Conservation (phyloP, 1,140 invertebrate genomes). For the Homalodisca vitripennis region DNA sequence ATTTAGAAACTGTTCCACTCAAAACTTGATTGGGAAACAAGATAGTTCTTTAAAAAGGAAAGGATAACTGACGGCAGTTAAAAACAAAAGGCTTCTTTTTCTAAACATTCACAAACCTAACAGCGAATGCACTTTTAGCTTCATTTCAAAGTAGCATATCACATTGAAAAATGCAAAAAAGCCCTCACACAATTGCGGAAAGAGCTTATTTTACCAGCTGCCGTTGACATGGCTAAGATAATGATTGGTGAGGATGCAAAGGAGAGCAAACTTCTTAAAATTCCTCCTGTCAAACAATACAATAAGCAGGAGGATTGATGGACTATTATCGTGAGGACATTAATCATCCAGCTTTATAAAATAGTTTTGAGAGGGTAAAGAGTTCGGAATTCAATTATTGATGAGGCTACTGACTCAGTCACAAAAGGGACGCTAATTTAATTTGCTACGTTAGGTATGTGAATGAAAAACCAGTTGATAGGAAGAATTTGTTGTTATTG, state of each 20-base stretch:
- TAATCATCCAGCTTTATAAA: not conserved
- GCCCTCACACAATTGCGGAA: conserved; percentile 46
- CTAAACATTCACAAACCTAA: too few relatives aligned
- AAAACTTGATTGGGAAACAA: not conserved
- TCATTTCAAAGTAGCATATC: too few relatives aligned
- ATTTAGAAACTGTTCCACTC: not conserved
- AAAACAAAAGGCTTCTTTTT: conserved; percentile 6
- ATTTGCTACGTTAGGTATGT: conserved; percentile 17
- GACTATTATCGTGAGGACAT: not conserved
- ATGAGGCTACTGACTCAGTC: conserved; percentile 19
- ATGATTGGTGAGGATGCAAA: conserved; percentile 43
- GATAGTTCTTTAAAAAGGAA: not conserved
- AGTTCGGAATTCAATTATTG: conserved; percentile 9
- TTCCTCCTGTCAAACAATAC: conserved; percentile 34
- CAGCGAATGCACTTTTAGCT: too few relatives aligned
- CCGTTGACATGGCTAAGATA: conserved; percentile 43
- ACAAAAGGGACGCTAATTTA: conserved; percentile 2
- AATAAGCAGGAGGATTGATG: not conserved
- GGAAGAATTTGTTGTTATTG: not conserved
- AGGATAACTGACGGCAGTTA: not conserved
- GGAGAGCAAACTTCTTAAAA: conserved; percentile 40
- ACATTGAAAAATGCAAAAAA: conserved; percentile 38
- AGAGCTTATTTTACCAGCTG: conserved; percentile 45
- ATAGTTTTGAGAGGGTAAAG: not conserved
- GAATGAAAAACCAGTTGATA: conserved; percentile 9